phyloP scores from a whole-genome alignment of 2,888 invertebrate species.

The Lydus trimaculatus region DNA sequence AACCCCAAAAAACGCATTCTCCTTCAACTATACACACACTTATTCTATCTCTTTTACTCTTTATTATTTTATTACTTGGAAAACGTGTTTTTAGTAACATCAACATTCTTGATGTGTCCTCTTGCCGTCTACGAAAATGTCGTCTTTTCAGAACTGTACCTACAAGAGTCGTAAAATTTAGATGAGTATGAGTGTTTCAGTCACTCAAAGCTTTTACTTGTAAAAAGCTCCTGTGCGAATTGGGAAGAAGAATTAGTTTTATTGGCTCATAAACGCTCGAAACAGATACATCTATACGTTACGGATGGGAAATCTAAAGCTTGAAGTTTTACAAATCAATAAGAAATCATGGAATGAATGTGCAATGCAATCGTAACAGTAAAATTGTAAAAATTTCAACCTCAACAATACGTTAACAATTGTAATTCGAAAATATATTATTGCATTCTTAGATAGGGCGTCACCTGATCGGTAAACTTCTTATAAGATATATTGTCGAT shows the following conservation, averaged over 20 bases:
- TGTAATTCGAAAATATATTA: background rate
- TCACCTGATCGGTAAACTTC: background rate
- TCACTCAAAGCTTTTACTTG: conserved; percentile 28
- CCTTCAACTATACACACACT: conserved; percentile 17
- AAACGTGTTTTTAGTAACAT: conserved; percentile 25
- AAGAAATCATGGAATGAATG: conserved; percentile 6
- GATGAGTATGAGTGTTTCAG: conserved; percentile 24
- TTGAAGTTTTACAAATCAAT: conserved; percentile 27
- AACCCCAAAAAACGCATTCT: conserved; percentile 16
- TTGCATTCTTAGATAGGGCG: background rate
- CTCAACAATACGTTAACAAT: background rate
- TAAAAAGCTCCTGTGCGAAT: conserved; percentile 23
- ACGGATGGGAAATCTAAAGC: conserved; percentile 7
- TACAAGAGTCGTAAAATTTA: conserved; percentile 35
- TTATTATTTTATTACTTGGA: conserved; percentile 26
- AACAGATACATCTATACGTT: conserved; percentile 24
- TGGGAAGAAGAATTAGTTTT: conserved; percentile 28
- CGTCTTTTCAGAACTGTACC: conserved; percentile 34
- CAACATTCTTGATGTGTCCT: conserved; percentile 29
- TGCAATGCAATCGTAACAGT: background rate
- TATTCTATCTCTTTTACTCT: conserved; percentile 10
- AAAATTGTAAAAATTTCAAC: background rate
- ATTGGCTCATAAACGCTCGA: conserved; percentile 33
- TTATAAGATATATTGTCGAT: background rate
- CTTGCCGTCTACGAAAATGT: conserved; percentile 20